These are phyloP conservation scores for Gonatopus flavifemur DNA, from an alignment of 1,140 invertebrate species.

Conservation along the genomic window DNA sequence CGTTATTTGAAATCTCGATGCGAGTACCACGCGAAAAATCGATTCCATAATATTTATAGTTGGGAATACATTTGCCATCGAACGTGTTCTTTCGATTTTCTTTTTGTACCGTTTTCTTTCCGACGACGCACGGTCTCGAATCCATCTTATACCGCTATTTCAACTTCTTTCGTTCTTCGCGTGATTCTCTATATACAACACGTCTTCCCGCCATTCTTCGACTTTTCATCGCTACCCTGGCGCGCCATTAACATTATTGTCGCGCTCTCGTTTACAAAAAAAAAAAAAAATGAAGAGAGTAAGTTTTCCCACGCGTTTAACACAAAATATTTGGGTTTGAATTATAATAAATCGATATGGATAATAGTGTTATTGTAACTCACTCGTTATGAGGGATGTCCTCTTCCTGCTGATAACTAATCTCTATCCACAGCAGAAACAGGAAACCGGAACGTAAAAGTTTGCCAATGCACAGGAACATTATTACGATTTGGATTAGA, in stretches of 20 bases:
- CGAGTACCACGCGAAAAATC: not conserved
- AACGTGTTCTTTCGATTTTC: not conserved
- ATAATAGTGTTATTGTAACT: too few species aligned
- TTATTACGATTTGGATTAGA: constrained; percentile 19
- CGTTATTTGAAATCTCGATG: too few species aligned
- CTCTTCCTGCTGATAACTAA: constrained; percentile 70
- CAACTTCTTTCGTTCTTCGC: not conserved
- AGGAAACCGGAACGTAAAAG: constrained; percentile 41
- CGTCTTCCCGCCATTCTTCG: not conserved
- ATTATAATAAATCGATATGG: too few species aligned
- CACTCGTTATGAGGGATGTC: constrained; percentile 83
- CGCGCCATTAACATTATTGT: too few species aligned
- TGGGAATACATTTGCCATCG: not conserved
- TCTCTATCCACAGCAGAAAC: constrained; percentile 42
- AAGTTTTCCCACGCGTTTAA: too few species aligned
- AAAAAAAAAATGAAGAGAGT: too few species aligned
- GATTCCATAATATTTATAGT: not conserved
- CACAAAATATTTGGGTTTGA: too few species aligned
- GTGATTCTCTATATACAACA: constrained; percentile 2
- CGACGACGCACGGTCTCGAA: too few species aligned
- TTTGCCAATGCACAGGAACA: constrained; percentile 25
- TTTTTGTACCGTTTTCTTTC: too few species aligned
- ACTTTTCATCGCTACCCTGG: not conserved
- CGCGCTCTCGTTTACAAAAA: too few species aligned
- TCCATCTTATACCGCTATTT: too few species aligned